Evolutionary conservation across 2,113 vertebrate species (phyloP).

Genomic region (Ptilonorhynchus violaceus): DNA sequence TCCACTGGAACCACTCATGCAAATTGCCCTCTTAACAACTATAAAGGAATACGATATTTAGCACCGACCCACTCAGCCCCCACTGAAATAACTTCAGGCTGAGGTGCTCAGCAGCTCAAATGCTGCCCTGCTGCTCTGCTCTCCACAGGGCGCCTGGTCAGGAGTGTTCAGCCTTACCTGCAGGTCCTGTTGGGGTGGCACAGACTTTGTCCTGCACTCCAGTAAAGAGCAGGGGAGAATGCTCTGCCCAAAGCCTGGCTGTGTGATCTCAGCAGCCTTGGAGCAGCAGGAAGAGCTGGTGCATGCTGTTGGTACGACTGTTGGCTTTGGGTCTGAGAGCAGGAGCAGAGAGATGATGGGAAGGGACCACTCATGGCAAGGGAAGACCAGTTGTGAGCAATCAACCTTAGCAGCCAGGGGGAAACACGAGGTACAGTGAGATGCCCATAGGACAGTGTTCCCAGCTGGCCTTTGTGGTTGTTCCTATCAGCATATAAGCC

Average conservation of each 20-base stretch:
- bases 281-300: not conserved
- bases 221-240: not conserved
- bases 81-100: not conserved
- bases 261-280: rapidly evolving
- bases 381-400: not conserved
- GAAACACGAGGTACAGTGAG: not conserved
- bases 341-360: not conserved
- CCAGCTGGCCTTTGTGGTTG: not conserved
- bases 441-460: not conserved
- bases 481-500: not conserved
- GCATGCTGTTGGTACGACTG: not conserved
- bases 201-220: not conserved
- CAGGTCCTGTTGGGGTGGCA: not conserved
- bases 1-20: not conserved
- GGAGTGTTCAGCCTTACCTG: not conserved
- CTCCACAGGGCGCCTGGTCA: not conserved
- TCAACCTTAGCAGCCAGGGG: not conserved
- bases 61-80: not conserved
- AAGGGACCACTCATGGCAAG: not conserved
- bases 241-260: not conserved
- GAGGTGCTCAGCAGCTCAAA: not conserved
- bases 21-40: not conserved
- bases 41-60: not conserved
- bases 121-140: not conserved
- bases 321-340: not conserved